Conservation (phyloP, 2,113 vertebrate species). For the Brachypodius melanocephalos region DNA sequence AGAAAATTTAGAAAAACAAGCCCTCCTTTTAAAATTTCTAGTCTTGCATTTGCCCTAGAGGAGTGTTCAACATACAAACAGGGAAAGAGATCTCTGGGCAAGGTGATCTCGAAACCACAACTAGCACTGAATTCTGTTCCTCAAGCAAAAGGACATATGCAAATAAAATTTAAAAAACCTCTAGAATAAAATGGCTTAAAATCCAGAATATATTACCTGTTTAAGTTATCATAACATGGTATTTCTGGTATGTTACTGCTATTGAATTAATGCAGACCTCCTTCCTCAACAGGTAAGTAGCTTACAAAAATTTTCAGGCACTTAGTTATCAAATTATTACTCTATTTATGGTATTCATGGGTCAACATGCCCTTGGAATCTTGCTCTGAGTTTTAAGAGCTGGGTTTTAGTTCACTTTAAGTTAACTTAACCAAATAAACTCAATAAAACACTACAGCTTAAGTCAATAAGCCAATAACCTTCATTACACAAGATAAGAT, state of each 20-base stretch:
- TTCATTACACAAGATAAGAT: not conserved
- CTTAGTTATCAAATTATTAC: not conserved
- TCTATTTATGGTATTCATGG: not conserved
- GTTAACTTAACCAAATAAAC: not conserved
- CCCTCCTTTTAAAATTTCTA: not conserved
- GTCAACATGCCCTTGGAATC: not conserved
- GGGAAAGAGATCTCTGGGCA: not conserved
- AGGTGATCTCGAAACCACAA: not conserved
- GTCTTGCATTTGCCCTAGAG: not conserved
- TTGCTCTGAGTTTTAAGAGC: not conserved
- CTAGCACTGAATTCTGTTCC: not conserved
- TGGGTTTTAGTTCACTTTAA: not conserved
- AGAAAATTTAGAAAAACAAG: not conserved
- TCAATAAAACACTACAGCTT: not conserved
- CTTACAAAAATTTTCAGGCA: not conserved
- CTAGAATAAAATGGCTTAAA: not conserved
- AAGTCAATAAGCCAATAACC: not conserved
- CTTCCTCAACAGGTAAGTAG: not conserved
- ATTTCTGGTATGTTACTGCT: not conserved
- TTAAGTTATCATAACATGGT: not conserved
- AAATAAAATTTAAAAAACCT: not conserved
- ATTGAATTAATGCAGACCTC: not conserved
- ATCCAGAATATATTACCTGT: not conserved
- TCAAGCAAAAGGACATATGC: not conserved
- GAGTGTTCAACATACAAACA: accelerated